Evolutionary conservation across 1,140 invertebrate species (phyloP).

Genomic region (Calliphora vicina): DNA sequence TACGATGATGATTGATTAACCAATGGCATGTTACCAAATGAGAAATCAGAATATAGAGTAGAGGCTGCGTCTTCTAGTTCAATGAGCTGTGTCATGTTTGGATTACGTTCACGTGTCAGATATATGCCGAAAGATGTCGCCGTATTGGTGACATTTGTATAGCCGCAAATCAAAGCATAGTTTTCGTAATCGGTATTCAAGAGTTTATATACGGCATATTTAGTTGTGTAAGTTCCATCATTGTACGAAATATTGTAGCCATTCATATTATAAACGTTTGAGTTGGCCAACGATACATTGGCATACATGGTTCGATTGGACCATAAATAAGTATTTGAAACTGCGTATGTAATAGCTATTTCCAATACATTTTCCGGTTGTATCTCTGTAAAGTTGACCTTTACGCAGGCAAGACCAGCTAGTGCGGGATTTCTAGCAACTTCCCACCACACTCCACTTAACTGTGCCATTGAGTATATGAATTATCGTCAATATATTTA

Average conservation of each 20-base stretch:
- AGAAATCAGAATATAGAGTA: too few relatives aligned
- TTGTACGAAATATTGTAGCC: constrained; percentile 49
- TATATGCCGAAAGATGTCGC: constrained; percentile 47
- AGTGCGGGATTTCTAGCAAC: constrained; percentile 47
- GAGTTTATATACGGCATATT: constrained; percentile 45
- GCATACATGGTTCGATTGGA: constrained; percentile 57
- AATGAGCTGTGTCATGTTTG: constrained; percentile 27
- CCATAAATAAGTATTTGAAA: constrained; percentile 46
- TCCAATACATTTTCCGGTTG: constrained; percentile 38
- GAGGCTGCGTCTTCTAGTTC: too few relatives aligned
- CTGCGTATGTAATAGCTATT: constrained; percentile 50
- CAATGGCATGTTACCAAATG: too few relatives aligned
- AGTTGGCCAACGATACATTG: constrained; percentile 41
- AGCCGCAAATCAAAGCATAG: constrained; percentile 50
- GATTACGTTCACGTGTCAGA: constrained; percentile 43
- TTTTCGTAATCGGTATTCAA: constrained; percentile 48
- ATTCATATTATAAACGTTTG: background rate
- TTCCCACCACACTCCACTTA: constrained; percentile 55
- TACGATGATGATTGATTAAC: constrained; percentile 38
- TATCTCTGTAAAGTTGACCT: constrained; percentile 44
- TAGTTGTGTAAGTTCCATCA: constrained; percentile 40
- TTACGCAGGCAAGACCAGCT: constrained; percentile 42
- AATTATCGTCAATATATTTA: too few relatives aligned
- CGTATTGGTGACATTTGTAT: constrained; percentile 48
- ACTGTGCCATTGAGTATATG: too few relatives aligned